A percentile compares a stretch with the other conserved stretches of the same genome.
Evolutionary conservation across 2,113 vertebrate species (phyloP).

Genomic region (Mesoclemmys tuberculata): DNA sequence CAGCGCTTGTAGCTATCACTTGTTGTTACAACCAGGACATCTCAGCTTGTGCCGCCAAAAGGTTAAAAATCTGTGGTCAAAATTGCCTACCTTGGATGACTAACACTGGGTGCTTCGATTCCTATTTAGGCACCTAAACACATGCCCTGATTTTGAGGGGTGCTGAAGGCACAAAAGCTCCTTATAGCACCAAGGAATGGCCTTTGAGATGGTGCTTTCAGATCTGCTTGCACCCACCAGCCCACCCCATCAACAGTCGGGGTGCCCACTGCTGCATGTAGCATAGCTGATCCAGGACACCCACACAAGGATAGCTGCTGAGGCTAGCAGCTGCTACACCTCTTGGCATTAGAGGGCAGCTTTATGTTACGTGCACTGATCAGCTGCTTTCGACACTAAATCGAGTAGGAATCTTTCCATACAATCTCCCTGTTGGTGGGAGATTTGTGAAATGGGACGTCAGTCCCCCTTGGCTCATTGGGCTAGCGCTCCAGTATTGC

Average conservation of each 20-base stretch:
- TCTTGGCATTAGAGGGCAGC: neutral
- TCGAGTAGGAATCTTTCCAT: neutral
- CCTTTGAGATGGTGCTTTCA: neutral
- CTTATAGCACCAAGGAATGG: neutral
- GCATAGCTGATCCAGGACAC: neutral
- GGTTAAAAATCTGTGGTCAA: neutral
- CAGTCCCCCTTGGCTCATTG: neutral
- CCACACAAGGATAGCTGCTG: neutral
- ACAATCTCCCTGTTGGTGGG: neutral
- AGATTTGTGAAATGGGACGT: fast-evolving
- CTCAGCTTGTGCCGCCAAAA: neutral
- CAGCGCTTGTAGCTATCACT: neutral
- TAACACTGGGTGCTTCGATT: neutral
- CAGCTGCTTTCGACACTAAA: neutral
- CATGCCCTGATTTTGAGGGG: neutral
- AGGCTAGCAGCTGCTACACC: neutral
- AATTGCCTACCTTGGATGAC: neutral
- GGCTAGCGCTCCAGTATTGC: neutral
- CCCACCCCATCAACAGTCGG: neutral
- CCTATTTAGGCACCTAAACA: neutral
- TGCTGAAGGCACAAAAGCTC: neutral
- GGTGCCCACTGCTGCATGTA: neutral
- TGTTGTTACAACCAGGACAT: neutral
- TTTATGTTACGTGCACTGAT: neutral
- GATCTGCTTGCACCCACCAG: neutral